Conservation (phyloP, 2,888 invertebrate species). For the Xestobium rufovillosum region DNA sequence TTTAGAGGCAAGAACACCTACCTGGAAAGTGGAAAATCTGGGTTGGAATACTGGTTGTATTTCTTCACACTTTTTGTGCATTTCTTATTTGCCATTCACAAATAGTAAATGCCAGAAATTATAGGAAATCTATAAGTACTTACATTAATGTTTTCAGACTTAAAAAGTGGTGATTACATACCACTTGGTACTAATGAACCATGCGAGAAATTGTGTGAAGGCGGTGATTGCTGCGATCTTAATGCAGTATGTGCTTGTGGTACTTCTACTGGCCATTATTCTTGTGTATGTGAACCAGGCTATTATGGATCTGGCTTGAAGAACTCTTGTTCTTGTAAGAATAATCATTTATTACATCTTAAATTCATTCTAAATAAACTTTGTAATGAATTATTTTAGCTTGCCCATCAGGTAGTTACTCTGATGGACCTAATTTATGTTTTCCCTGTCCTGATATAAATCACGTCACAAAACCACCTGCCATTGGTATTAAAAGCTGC, state of each 20-base stretch:
- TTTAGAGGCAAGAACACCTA: too few species aligned
- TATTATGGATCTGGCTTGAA: slow-evolving; percentile 57
- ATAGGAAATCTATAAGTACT: too few species aligned
- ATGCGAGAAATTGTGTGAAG: slow-evolving; percentile 50
- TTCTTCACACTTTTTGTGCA: too few species aligned
- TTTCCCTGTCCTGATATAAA: slow-evolving; percentile 56
- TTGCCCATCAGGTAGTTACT: slow-evolving; percentile 59
- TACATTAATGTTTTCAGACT: slow-evolving; percentile 44
- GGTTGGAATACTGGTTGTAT: too few species aligned
- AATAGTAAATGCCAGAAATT: too few species aligned
- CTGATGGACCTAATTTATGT: slow-evolving; percentile 47
- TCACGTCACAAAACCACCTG: slow-evolving; percentile 53
- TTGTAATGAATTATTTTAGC: slow-evolving; percentile 46
- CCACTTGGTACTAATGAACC: slow-evolving; percentile 42
- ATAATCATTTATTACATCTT: neutral
- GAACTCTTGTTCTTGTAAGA: slow-evolving; percentile 53
- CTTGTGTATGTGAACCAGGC: slow-evolving; percentile 58
- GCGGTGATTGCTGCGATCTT: slow-evolving; percentile 51
- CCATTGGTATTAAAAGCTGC: slow-evolving; percentile 50
- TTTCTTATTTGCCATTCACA: too few species aligned
- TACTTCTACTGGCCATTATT: slow-evolving; percentile 59
- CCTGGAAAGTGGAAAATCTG: too few species aligned
- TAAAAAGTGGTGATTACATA: slow-evolving; percentile 53
- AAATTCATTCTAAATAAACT: too few species aligned
- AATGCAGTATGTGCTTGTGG: slow-evolving; percentile 59